Evolutionary conservation across 2,797 vertebrate genomes (phyloP), one percentile per base, ranked within the genome.

Genomic region (Fundulus diaphanus): DNA sequence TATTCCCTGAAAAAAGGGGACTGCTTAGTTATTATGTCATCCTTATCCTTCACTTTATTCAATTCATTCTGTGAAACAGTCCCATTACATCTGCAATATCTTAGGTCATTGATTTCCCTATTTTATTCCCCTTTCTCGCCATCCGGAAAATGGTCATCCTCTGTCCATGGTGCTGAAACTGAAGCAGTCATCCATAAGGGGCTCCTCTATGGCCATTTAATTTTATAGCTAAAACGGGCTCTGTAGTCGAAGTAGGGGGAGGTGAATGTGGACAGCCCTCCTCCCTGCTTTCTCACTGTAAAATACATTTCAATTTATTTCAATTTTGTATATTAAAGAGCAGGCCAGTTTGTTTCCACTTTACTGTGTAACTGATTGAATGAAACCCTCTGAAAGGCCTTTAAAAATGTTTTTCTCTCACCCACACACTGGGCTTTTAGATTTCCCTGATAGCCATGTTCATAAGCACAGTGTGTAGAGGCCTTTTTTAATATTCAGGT

Each of bases 401-500:
- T 79, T 33, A 76, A 77, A 77, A 74, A 54, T 29, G 22, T 12
- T 29, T 79, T 76, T 75, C 57, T 67, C 79, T 79, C 79, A 78
- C 76, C 31, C 78, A 70, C 78, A 2, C 63, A 73, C 49, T 73
- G 77, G 75, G 73, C 74, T 84, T 48, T 73, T 81, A 59, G 65
- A 42, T 74, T 67, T 82, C 68, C 76, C 77, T 82, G 11, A 67
- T 81, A 84, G 80, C 79, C 61, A 37, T 78, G 81, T 69, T 74
- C 59, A 78, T 48, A 71, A 75, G 66, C 77, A 12, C 16, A 72
- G 16, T 83, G 52, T 48, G 70, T 78, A 54, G 54, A 77, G 83
- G 82, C 82, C 83, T 87, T 85, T 89, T 80, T 89, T 84, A 91
- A 90, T 90, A 90, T 89, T 90, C 80, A 84, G 87, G 85, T 46